Conservation (phyloP, 2,113 vertebrate genomes). For the Oreochromis aureus region DNA sequence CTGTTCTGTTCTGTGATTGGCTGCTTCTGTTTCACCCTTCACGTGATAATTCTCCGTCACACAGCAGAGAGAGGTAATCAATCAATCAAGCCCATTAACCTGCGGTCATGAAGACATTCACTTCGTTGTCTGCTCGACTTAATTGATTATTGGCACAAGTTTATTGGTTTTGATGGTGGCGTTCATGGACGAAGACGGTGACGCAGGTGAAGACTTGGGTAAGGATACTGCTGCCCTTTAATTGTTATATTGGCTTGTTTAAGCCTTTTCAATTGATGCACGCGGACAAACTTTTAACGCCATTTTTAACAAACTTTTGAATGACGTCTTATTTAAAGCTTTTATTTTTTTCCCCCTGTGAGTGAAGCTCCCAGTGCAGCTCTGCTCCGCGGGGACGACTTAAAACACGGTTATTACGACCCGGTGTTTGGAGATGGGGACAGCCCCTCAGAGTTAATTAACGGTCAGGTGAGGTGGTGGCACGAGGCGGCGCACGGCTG, state of each 20-base stretch:
- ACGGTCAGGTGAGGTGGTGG: slow-evolving; percentile 35
- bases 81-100: slow-evolving; percentile 52
- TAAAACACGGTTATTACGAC: slow-evolving; percentile 34
- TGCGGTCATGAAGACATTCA: not conserved
- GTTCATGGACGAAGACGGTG: slow-evolving; percentile 58
- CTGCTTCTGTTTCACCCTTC: not conserved
- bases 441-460: slow-evolving; percentile 45
- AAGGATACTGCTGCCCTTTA: slow-evolving; percentile 27
- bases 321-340: not conserved
- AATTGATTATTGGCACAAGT: slow-evolving; percentile 54
- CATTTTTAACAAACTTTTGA: not conserved
- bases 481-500: slow-evolving; percentile 34
- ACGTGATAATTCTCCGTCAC: slow-evolving; percentile 24
- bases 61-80: slow-evolving; percentile 10
- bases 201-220: slow-evolving; percentile 58
- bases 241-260: slow-evolving; percentile 24
- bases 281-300: too few species aligned
- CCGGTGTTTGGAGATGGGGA: slow-evolving; percentile 7
- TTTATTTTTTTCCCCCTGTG: fast-evolving
- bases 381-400: not conserved
- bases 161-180: slow-evolving; percentile 40
- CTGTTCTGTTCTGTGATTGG: slow-evolving; percentile 43
- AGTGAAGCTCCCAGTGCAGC: not conserved
- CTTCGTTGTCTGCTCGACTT: not conserved
- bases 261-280: not conserved